Base-by-base conservation (phyloP, 2,113 vertebrate genomes). In the Corvus hawaiiensis region DNA sequence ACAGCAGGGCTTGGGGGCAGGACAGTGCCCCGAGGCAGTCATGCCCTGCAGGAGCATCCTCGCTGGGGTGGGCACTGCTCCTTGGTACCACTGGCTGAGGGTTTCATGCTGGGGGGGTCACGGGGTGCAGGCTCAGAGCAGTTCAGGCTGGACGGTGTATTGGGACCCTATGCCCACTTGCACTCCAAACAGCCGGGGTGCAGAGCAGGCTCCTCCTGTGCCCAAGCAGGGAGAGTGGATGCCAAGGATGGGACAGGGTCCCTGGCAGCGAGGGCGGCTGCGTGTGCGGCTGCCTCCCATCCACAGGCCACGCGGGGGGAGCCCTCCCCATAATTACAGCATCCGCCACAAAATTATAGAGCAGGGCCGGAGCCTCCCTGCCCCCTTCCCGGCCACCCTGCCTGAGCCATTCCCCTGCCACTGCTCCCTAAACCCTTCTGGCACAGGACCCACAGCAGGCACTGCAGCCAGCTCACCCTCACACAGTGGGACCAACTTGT, bases 291-390 rank as follows among this genome's bases (percentile, higher is more conserved):
- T 61, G 54, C 62, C 48, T 85, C 82, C 79, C 8, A 6, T 74
- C 85, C 24, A 16, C 4, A 4, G 87, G 84, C 67, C 37, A 4
- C 10, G 63, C 76, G 2, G 6, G 64, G 52, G 63, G 73, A 91
- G 85, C 85, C 55, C 59, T 91, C 74, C 82, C 73, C 59, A 0
- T 89, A 93, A 95, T 96, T 96, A 93, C 55, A 37, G 85, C 77
- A 81, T 94, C 85, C n/a, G 2, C 91, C 61, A 19, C 82, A 92
- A 90, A 91, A 96, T 95, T 95, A 92, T 2, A 95, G 81, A 87
- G 87, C 52, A 78, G 56, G 78, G 74, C 39, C 1, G 10, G 71
- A 95, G 58, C 72, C 73, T 84, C 80, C 86, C 91, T 87, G 80
- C 81, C 78, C 72, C 91, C 62, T 87, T 79, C 84, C 92, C 0